Evolutionary conservation across 2,888 invertebrate genomes (phyloP).

Genomic region (Tipula lateralis): DNA sequence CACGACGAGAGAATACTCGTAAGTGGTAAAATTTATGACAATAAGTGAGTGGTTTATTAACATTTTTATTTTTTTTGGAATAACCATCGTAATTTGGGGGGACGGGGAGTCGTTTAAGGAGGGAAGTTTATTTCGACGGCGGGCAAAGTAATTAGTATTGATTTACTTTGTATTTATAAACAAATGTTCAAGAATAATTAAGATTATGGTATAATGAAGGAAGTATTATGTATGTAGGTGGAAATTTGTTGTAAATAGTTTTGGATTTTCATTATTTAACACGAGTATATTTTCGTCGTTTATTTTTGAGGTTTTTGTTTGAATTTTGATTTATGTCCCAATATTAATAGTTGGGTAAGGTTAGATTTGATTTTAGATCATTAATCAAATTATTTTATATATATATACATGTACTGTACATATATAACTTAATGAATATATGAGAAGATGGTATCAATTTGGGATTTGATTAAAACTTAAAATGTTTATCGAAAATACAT

Average conservation of each 20-base stretch:
- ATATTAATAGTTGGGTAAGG: constrained; percentile 24
- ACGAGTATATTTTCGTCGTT: neutral
- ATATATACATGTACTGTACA: neutral
- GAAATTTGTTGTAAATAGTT: neutral
- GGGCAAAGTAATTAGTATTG: neutral
- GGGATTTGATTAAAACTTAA: neutral
- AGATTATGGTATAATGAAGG: neutral
- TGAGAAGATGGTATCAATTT: neutral
- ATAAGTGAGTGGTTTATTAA: constrained; percentile 14
- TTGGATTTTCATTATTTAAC: neutral
- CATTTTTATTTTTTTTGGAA: neutral
- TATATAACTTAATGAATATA: neutral
- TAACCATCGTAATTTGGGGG: neutral
- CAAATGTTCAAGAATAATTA: neutral
- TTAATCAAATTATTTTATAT: neutral
- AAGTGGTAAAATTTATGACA: neutral
- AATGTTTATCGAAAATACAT: neutral
- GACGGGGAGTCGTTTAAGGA: neutral
- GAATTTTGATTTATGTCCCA: constrained; percentile 9
- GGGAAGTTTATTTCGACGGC: neutral
- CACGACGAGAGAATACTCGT: neutral
- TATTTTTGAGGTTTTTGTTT: neutral
- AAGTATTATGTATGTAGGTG: neutral
- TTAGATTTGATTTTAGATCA: neutral
- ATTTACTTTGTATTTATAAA: neutral